A percentile compares a stretch with the other conserved stretches of the same genome.
Evolutionary conservation across 2,797 vertebrate genomes (phyloP).

Genomic region (Geotrypetes seraphini): DNA sequence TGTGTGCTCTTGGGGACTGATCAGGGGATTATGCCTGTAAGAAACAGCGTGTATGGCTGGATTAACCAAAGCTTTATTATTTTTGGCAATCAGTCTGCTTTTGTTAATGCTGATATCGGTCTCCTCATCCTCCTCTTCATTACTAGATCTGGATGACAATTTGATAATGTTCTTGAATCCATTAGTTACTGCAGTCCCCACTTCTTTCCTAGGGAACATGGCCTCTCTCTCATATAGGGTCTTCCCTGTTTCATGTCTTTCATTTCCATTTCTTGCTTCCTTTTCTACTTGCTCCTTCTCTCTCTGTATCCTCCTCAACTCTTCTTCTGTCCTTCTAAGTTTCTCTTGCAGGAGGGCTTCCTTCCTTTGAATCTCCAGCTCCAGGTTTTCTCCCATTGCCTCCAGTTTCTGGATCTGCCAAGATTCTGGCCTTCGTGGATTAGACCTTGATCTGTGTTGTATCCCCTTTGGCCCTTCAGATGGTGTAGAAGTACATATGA

Average conservation of each 20-base stretch:
- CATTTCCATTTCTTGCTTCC: slow-evolving; percentile 15
- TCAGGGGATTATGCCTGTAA: too few species aligned
- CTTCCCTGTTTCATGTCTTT: slow-evolving; percentile 14
- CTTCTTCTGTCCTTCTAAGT: slow-evolving; percentile 51
- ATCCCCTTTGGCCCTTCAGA: not conserved
- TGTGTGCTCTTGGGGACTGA: not conserved
- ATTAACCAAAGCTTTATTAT: too few species aligned
- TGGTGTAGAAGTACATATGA: too few species aligned
- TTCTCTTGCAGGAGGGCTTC: slow-evolving; percentile 60
- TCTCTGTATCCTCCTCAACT: slow-evolving; percentile 50
- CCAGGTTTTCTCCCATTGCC: slow-evolving; percentile 33
- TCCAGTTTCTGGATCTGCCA: slow-evolving; percentile 40
- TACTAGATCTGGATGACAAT: not conserved
- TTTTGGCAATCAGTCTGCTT: too few species aligned
- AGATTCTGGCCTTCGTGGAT: slow-evolving; percentile 2
- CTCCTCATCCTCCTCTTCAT: not conserved
- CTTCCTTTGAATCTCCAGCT: slow-evolving; percentile 55
- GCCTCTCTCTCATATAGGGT: not conserved
- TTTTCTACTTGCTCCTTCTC: slow-evolving; percentile 23
- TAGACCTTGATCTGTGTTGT: slow-evolving; percentile 1
- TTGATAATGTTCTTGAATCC: too few species aligned
- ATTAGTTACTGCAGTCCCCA: not conserved
- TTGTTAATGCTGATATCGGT: too few species aligned
- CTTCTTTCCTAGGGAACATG: not conserved
- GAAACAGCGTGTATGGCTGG: too few species aligned